Evolutionary conservation across 2,113 vertebrate species (phyloP), one percentile per base, ranked within the genome.

Genomic region (Salvator merianae): DNA sequence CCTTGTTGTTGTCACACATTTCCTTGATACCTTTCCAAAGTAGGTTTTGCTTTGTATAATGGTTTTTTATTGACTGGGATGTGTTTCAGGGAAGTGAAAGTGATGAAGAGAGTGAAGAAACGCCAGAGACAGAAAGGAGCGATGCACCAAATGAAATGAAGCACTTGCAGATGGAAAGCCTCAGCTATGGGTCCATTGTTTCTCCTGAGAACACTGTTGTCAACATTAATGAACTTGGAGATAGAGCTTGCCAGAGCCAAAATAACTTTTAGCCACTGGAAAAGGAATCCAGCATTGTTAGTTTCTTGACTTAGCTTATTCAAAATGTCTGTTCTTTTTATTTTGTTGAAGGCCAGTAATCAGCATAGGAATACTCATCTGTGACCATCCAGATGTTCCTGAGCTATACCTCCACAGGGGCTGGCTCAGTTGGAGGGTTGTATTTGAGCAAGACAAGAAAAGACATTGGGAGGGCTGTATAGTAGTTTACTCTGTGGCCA

Each of bases 111-210:
- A 26, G 16, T 43, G 69, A 86, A 86, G 83, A 79, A 77, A 84
- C 3, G 24, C 63, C 50, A 4, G 30, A 86, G 72, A 70, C 55
- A 59, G 85, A 79, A 22, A 30, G 14, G 0, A 0, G 30, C 22
- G 72, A 38, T 18, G 55, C 83, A 65, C 47, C 28, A n/a, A 55
- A 73, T 66, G 94, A 96, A 84, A 89, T 38, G 43, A 24, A 70
- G 40, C 81, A 87, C 22, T 81, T 95, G 53, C 88, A 91, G 20
- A 2, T 85, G 32, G 47, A 83, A 22, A 47, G 53, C 50, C 71
- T 50, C 75, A 89, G 82, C 10, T 96, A 97, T 1, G 95, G 96
- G 26, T 89, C 93, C 3, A 85, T 88, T 78, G 1, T 77, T 84
- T 71, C 43, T 82, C 55, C 22, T 36, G 1, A 20, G 34, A 0